Conservation (phyloP, 2,888 invertebrate genomes). For the Agriotes lineatus region DNA sequence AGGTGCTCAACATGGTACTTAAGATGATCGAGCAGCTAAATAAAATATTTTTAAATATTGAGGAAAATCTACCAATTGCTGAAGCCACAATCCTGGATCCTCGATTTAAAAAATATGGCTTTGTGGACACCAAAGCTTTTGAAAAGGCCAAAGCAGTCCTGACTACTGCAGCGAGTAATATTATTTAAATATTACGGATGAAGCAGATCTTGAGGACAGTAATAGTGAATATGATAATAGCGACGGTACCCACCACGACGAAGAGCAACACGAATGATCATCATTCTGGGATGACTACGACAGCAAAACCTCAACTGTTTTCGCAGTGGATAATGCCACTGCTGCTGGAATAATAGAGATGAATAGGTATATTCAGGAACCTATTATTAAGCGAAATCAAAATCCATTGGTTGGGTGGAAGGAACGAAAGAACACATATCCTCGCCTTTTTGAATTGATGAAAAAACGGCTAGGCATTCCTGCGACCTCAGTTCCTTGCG, state of each 20-base stretch:
- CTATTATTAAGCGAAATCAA: constrained; percentile 38
- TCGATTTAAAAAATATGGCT: constrained; percentile 35
- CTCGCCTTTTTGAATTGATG: constrained; percentile 45
- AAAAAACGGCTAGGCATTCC: constrained; percentile 45
- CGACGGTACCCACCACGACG: not conserved
- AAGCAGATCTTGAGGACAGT: no score
- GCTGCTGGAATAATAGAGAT: constrained; percentile 47
- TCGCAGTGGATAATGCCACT: constrained; percentile 23
- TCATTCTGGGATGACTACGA: constrained; percentile 22
- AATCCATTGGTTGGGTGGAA: constrained; percentile 51
- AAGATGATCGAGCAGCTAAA: not conserved
- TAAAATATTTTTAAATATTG: constrained; percentile 8
- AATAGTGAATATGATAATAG: no score
- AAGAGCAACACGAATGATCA: not conserved
- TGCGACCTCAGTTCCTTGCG: constrained; percentile 52
- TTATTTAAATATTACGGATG: not conserved
- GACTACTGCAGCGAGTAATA: not conserved
- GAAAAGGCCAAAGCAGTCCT: constrained; percentile 21
- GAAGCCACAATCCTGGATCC: constrained; percentile 36
- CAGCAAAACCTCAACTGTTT: not conserved
- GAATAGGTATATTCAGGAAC: constrained; percentile 48
- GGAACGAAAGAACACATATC: constrained; percentile 42
- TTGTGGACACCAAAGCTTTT: constrained; percentile 16
- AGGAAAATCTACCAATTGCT: constrained; percentile 22
- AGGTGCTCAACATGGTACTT: no score